Evolutionary conservation across 2,797 vertebrate genomes (phyloP), one percentile per base, ranked within the genome.

Genomic region (Spizella passerina): DNA sequence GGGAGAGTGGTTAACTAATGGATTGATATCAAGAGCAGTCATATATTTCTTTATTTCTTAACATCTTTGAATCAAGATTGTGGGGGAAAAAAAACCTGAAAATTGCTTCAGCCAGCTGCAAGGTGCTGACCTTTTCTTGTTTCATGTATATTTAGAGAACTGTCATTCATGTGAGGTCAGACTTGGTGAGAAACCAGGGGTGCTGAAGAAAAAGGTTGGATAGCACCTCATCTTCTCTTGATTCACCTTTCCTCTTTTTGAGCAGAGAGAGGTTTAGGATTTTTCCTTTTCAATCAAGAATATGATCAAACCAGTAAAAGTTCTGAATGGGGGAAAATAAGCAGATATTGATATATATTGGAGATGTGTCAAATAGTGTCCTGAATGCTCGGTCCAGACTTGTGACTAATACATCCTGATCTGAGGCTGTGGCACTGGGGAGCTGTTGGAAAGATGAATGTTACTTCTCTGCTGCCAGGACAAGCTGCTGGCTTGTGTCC

Each of bases 171-270:
- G 32, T 46, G 36, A 44, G 17, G 12, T 80, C 36, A 69, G 79
- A 18, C 52, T 61, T 0, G 0, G 27, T 86, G 49, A 41, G 53
- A 26, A 70, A 63, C n/a, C 10, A 32, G 19, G 39, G 10, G 1
- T 50, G 34, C 17, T 72, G 22, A 87, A 80, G 50, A 24, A 57
- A n/a, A 43, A 39, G 26, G 23, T 7, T 72, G 30, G 26, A 39
- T 52, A 82, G 24, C 52, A 63, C 36, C 47, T 82, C 4, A 2
- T 82, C 12, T 65, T 66, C 39, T 88, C 29, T 52, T 49, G 30
- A 15, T 17, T 7, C n/a, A 36, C 16, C 19, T 86, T 68, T n/a
- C 12, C 7, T 70, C 36, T 32, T 50, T 63, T 36, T 56, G 12
- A 32, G 10, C 38, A 63, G 44, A 63, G 20, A 14, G 26, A 30